Conservation (phyloP, 2,797 vertebrate genomes). For the Dipus sagitta region DNA sequence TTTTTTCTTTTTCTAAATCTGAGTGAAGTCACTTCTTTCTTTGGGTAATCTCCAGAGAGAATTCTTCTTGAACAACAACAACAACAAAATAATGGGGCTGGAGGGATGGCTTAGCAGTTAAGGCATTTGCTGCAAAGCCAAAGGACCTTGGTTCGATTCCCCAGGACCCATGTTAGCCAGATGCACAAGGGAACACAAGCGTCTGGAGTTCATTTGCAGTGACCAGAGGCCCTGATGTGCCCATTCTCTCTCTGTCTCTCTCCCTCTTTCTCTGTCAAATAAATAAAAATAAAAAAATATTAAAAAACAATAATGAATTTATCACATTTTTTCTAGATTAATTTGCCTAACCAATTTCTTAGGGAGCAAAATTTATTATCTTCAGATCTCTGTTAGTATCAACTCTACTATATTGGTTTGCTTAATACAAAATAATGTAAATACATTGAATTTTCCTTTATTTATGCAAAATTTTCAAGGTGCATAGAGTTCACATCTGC, state of each 20-base stretch:
- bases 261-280: no score
- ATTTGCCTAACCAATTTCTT: conserved; percentile 26
- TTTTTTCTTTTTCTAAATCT: conserved; percentile 44
- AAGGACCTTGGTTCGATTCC: no score
- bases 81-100: no score
- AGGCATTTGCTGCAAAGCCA: no score
- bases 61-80: conserved; percentile 12
- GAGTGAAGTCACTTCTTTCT: not conserved
- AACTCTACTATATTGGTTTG: not conserved
- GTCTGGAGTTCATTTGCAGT: no score
- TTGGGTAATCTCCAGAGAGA: conserved; percentile 16
- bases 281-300: no score
- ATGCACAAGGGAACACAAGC: no score
- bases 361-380: conserved; percentile 11
- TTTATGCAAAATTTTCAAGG: not conserved
- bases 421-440: not conserved
- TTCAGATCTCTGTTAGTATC: not conserved
- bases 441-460: conserved; percentile 10
- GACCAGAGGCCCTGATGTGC: no score
- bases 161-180: no score
- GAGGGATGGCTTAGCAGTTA: no score
- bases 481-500: not conserved
- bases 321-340: not conserved
- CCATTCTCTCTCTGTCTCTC: no score
- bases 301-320: conserved; percentile 32